Percentiles rank a stretch among this genome's conserved stretches.
These are phyloP conservation scores for Leptarthrus brevirostris DNA, from an alignment of 2,888 invertebrate species.

Conservation along the genomic window DNA sequence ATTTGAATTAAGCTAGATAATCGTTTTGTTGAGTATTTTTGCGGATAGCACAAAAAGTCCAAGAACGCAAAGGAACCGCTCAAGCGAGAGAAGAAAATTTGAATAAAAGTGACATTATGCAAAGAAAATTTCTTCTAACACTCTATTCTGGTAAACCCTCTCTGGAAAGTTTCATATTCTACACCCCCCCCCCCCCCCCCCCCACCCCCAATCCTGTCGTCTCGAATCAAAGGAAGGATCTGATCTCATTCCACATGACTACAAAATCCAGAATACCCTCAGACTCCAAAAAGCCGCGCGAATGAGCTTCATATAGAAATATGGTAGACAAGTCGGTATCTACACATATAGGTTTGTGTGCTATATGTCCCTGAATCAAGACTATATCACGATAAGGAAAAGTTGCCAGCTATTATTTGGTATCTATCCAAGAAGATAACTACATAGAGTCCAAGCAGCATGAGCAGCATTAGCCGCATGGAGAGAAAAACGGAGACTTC, in stretches of 20 bases:
- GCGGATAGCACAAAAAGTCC: not conserved
- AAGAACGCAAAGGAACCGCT: not conserved
- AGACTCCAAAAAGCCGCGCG: too few species aligned
- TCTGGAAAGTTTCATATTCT: not conserved
- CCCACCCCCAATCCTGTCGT: not conserved
- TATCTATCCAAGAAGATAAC: slow-evolving; percentile 32
- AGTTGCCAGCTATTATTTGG: slow-evolving; percentile 25
- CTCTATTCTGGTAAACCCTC: slow-evolving; percentile 34
- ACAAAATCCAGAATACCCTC: too few species aligned
- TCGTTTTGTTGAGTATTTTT: too few species aligned
- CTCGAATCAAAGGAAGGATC: too few species aligned
- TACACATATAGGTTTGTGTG: not conserved
- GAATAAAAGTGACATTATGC: slow-evolving; percentile 44
- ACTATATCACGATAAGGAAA: not conserved
- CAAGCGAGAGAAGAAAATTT: slow-evolving; percentile 12
- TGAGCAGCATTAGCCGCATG: not conserved
- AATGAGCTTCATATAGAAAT: not conserved
- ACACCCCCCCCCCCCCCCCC: not conserved
- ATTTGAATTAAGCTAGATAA: too few species aligned
- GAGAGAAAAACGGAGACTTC: slow-evolving; percentile 12
- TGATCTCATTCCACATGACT: too few species aligned
- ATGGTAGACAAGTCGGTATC: not conserved
- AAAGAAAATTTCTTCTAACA: slow-evolving; percentile 32
- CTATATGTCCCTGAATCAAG: not conserved
- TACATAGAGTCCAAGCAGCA: slow-evolving; percentile 4